These are phyloP conservation scores for Plecturocebus donacophilus DNA, from an alignment of 2,113 vertebrate genomes.

Conservation along the genomic window DNA sequence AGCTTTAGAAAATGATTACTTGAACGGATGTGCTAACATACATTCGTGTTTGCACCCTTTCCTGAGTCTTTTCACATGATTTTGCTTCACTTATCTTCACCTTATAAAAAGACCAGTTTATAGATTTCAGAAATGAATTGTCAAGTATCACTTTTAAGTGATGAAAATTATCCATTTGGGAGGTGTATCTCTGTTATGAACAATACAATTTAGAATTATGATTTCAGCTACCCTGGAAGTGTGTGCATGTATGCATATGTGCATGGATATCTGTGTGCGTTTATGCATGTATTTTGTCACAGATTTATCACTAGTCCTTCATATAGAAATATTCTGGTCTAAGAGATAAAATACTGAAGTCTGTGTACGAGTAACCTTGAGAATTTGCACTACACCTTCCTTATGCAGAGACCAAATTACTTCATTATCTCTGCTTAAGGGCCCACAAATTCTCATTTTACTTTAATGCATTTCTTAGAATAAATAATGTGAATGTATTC, in stretches of 20 bases:
- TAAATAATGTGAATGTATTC: conserved; percentile 73
- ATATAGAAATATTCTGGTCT: not conserved
- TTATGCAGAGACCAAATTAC: conserved; percentile 60
- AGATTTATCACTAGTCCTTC: not conserved
- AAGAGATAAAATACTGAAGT: conserved; percentile 43
- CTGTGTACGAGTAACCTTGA: conserved; percentile 58
- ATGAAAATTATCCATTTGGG: not conserved
- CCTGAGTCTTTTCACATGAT: not conserved
- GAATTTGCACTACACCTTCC: not conserved
- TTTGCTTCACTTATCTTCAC: not conserved
- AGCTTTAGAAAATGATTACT: not conserved
- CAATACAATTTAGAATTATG: not conserved
- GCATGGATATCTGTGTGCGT: not conserved
- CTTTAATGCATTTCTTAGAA: conserved; percentile 73
- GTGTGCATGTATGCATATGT: not conserved
- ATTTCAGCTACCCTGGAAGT: not conserved
- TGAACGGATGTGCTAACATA: conserved; percentile 46
- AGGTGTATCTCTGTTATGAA: not conserved
- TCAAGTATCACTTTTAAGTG: conserved; percentile 17
- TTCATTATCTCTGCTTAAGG: conserved; percentile 72
- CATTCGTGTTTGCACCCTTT: not conserved
- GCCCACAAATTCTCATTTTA: conserved; percentile 69
- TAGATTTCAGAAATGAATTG: conserved; percentile 27
- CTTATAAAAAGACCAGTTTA: not conserved
- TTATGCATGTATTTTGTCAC: not conserved